Conservation (phyloP, 2,113 vertebrate species). For the Willisornis vidua region DNA sequence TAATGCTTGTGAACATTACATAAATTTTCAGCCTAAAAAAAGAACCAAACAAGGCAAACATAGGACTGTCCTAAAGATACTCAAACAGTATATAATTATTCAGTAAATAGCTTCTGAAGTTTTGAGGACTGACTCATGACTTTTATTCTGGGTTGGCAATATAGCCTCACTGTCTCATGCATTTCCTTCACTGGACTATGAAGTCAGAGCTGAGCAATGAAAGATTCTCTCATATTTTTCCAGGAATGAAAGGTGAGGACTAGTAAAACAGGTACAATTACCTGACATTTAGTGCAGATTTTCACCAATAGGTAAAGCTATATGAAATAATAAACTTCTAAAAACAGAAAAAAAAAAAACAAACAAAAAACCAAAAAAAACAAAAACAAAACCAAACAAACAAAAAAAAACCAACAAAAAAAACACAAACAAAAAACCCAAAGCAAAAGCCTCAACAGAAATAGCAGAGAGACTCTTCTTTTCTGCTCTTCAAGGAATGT, state of each 20-base stretch:
- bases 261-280: background rate
- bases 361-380: background rate
- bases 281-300: background rate
- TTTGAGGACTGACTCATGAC: slow-evolving; percentile 5
- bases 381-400: background rate
- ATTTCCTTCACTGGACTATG: slow-evolving; percentile 25
- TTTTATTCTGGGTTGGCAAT: slow-evolving; percentile 48
- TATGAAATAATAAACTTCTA: background rate
- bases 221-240: background rate
- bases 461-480: background rate
- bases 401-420: background rate
- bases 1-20: background rate
- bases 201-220: slow-evolving; percentile 32
- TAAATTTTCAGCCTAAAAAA: background rate
- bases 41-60: background rate
- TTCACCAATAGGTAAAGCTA: background rate
- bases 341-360: background rate
- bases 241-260: background rate
- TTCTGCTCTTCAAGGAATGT: background rate
- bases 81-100: slow-evolving; percentile 40
- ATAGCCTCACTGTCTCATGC: background rate
- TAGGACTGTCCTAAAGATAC: background rate
- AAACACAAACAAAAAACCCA: background rate
- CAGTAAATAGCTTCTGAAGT: slow-evolving; percentile 43
- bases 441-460: background rate